A percentile compares a stretch with the other conserved stretches of the same genome.
Conservation (phyloP, 1,140 invertebrate species). For the Temnothorax curvispinosus region DNA sequence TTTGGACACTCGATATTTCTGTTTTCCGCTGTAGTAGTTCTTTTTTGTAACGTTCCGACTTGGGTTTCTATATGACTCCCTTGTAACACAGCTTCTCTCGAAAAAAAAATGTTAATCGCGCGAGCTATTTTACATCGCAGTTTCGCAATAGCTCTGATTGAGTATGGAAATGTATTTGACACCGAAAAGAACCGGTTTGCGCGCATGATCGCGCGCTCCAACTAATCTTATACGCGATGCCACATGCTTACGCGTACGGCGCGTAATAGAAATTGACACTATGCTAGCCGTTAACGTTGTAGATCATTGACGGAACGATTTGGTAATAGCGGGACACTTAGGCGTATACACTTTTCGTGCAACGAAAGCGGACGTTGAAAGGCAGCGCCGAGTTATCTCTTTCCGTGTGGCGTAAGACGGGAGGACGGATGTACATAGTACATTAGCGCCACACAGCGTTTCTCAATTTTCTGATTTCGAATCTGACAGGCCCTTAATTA, state of each 20-base stretch:
- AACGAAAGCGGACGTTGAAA: conserved; percentile 6
- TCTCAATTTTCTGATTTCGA: conserved; percentile 32
- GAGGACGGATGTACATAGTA: not conserved
- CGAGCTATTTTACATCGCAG: conserved; percentile 9
- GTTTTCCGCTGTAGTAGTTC: not conserved
- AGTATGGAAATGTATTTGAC: conserved; percentile 53
- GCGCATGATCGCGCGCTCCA: conserved; percentile 22
- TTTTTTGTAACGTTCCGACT: not conserved
- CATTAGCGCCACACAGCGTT: not conserved
- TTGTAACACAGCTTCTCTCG: not conserved
- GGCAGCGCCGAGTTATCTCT: not conserved
- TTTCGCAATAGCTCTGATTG: conserved; percentile 37
- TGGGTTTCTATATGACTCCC: not conserved
- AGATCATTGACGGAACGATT: conserved; percentile 11
- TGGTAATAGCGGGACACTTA: not conserved
- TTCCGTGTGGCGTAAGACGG: not conserved
- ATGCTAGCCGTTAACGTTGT: not conserved
- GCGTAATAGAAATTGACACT: conserved; percentile 42
- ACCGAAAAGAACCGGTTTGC: conserved; percentile 52
- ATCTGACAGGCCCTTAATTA: conserved; percentile 12
- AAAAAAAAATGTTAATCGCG: conserved; percentile 48
- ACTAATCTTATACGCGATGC: conserved; percentile 26
- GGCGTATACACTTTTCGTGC: not conserved
- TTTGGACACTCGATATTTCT: not conserved
- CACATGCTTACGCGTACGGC: conserved; percentile 10